These are phyloP conservation scores for Potamilus streckersoni DNA, from an alignment of 1,140 invertebrate species.

Conservation along the genomic window DNA sequence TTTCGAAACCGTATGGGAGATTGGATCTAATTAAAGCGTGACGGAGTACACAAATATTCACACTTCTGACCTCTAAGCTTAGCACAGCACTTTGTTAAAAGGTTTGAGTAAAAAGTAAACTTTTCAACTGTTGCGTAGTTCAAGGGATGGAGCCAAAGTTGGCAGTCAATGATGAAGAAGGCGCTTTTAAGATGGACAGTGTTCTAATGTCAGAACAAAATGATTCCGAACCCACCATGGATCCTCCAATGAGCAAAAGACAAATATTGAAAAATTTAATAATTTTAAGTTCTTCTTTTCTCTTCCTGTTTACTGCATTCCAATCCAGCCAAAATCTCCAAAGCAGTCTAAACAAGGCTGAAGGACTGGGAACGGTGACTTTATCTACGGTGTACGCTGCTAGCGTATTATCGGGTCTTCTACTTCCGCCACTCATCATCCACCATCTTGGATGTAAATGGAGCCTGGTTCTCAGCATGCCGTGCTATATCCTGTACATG, in stretches of 20 bases:
- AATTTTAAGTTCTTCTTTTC: slow-evolving; percentile 52
- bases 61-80: too few relatives aligned
- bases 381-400: slow-evolving; percentile 88
- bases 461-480: slow-evolving; percentile 91
- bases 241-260: slow-evolving; percentile 27
- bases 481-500: slow-evolving; percentile 94
- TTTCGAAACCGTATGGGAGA: too few relatives aligned
- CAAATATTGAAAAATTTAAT: slow-evolving; percentile 57
- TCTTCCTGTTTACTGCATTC: slow-evolving; percentile 61
- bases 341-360: slow-evolving; percentile 57
- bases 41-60: too few relatives aligned
- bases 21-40: too few relatives aligned
- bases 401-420: slow-evolving; percentile 89
- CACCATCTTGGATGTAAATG: slow-evolving; percentile 89
- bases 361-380: slow-evolving; percentile 48
- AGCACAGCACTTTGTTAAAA: too few relatives aligned
- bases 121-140: too few relatives aligned
- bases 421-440: slow-evolving; percentile 80
- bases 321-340: slow-evolving; percentile 59
- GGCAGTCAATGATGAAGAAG: too few relatives aligned
- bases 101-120: too few relatives aligned
- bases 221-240: neutral
- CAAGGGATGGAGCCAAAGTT: too few relatives aligned
- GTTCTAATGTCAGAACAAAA: neutral
- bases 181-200: too few relatives aligned